A percentile compares a stretch with the other conserved stretches of the same genome.
phyloP scores from a whole-genome alignment of 2,888 invertebrate genomes.

The Eudasyphora cyanicolor region DNA sequence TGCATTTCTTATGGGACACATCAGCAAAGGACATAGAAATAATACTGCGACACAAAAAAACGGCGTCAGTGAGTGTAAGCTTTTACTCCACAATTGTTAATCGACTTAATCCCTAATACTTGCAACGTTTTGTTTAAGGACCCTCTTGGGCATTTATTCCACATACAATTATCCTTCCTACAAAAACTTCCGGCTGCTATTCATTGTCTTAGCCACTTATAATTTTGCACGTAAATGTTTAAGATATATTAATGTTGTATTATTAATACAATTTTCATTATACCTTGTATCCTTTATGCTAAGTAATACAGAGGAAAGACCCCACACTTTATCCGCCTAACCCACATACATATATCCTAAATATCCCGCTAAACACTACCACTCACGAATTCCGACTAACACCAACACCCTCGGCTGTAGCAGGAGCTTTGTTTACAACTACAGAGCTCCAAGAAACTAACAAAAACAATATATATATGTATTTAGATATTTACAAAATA shows the following conservation, averaged over 20 bases:
- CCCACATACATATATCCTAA: background rate
- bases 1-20: no score
- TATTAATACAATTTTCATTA: conserved; percentile 15
- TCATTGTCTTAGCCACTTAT: conserved; percentile 1
- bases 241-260: conserved; percentile 34
- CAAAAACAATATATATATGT: background rate
- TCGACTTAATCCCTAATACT: no score
- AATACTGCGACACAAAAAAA: no score
- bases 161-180: background rate
- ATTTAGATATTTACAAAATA: background rate
- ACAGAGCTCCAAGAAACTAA: no score
- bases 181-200: background rate
- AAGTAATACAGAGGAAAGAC: background rate
- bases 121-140: no score
- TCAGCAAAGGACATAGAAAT: no score
- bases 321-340: background rate
- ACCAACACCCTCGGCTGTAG: background rate
- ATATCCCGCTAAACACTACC: background rate
- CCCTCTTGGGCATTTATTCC: background rate
- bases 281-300: conserved; percentile 11
- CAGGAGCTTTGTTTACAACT: no score
- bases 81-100: no score
- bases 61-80: no score
- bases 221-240: conserved; percentile 48
- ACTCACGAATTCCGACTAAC: background rate